These are phyloP conservation scores for Euwallacea fornicatus DNA, from an alignment of 1,140 invertebrate species.

Conservation along the genomic window DNA sequence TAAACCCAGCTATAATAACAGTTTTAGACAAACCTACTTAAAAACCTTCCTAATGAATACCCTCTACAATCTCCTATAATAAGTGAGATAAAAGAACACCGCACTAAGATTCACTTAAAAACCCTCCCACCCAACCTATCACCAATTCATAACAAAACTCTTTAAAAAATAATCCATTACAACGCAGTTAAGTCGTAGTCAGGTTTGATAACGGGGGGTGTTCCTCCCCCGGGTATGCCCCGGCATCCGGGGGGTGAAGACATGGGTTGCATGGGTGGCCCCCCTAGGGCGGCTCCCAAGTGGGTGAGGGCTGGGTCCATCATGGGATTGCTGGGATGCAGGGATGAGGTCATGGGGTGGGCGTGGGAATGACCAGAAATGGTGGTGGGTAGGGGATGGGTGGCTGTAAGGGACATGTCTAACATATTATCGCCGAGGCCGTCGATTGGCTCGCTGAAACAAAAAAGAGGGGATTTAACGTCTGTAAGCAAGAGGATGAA, in stretches of 20 bases:
- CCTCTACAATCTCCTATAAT: neutral
- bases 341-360: slow-evolving; percentile 52
- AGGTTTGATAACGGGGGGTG: slow-evolving; percentile 64
- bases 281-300: slow-evolving; percentile 45
- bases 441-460: slow-evolving; percentile 46
- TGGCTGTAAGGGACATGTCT: slow-evolving; percentile 49
- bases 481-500: too few species aligned
- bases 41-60: neutral
- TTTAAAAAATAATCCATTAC: slow-evolving; percentile 55
- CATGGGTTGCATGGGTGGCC: slow-evolving; percentile 54
- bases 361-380: slow-evolving; percentile 53
- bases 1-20: too few species aligned
- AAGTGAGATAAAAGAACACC: neutral
- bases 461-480: slow-evolving; percentile 1
- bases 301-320: slow-evolving; percentile 55
- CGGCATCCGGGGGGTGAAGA: slow-evolving; percentile 58
- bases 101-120: neutral
- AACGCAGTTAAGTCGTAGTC: slow-evolving; percentile 74
- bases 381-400: slow-evolving; percentile 47
- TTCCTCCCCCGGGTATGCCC: slow-evolving; percentile 54
- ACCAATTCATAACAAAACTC: neutral
- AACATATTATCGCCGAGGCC: slow-evolving; percentile 51
- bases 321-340: slow-evolving; percentile 54
- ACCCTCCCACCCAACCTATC: neutral
- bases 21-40: too few species aligned